phyloP scores from a whole-genome alignment of 2,797 vertebrate species.

The Pampus argenteus region DNA sequence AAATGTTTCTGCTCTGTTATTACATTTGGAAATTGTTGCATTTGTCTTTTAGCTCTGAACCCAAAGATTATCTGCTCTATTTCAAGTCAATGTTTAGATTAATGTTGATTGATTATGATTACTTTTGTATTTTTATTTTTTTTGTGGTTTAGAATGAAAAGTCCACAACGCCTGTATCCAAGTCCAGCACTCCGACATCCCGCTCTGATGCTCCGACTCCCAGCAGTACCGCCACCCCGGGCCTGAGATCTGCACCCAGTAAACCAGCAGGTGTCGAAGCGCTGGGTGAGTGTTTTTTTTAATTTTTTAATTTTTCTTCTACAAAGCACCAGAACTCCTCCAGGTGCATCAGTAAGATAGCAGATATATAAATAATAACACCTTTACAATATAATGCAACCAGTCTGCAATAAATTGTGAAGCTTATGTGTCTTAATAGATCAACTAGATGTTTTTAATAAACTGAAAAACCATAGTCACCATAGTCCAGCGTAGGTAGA shows the following conservation, averaged over 20 bases:
- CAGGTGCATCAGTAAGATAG: background rate
- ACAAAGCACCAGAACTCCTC: background rate
- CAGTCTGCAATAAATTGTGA: too few species aligned
- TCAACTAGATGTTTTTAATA: background rate
- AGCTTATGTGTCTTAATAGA: background rate
- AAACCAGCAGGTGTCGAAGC: constrained; percentile 90
- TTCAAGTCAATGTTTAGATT: background rate
- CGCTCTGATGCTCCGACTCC: constrained; percentile 92
- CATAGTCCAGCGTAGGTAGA: background rate
- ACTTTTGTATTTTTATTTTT: constrained; percentile 3
- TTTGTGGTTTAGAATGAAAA: constrained; percentile 90
- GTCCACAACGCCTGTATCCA: constrained; percentile 93
- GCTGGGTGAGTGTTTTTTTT: constrained; percentile 82
- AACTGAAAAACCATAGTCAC: background rate
- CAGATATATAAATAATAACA: too few species aligned
- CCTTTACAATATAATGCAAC: too few species aligned
- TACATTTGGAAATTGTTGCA: background rate
- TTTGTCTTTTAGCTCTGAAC: background rate
- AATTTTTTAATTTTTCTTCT: too few species aligned
- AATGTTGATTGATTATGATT: constrained; percentile 2
- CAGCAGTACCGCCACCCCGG: constrained; percentile 91
- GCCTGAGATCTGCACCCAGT: constrained; percentile 87
- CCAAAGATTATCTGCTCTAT: background rate
- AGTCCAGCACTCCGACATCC: constrained; percentile 94
- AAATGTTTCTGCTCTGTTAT: background rate